Conservation (phyloP, 2,113 vertebrate species). For the Lasiurus borealis region DNA sequence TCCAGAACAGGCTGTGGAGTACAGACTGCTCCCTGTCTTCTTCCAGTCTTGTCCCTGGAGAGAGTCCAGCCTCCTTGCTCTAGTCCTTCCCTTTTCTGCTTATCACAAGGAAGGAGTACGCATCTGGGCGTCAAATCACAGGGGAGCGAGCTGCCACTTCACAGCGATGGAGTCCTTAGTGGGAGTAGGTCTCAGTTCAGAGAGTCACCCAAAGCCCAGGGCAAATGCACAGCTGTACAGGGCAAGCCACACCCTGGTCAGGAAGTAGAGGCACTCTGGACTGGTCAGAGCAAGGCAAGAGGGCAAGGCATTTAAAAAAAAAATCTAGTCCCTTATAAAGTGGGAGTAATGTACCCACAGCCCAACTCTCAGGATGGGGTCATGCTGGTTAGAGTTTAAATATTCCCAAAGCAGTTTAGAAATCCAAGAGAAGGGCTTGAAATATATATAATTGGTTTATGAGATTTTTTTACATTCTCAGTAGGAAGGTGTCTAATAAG, state of each 20-base stretch:
- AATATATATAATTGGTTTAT: background rate
- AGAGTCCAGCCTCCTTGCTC: constrained; percentile 51
- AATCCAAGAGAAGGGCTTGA: background rate
- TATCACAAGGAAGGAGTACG: constrained; percentile 26
- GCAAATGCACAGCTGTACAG: background rate
- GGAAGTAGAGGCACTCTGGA: background rate
- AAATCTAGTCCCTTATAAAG: background rate
- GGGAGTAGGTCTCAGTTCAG: background rate
- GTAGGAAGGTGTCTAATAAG: no score
- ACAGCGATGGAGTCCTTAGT: background rate
- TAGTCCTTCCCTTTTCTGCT: constrained; percentile 64
- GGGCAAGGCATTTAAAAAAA: background rate
- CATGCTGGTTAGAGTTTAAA: background rate
- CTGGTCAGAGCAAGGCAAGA: background rate
- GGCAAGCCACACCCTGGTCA: background rate
- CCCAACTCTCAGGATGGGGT: background rate
- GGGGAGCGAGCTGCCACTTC: background rate
- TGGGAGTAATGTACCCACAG: no score
- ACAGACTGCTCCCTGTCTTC: constrained; percentile 74
- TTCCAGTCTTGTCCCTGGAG: constrained; percentile 74
- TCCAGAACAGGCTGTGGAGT: constrained; percentile 69
- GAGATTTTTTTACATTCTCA: background rate
- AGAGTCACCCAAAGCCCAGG: background rate
- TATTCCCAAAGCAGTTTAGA: background rate
- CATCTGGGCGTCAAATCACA: background rate